Evolutionary conservation across 2,888 invertebrate genomes (phyloP), one percentile per base, ranked within the genome.

Genomic region (Tipula confusa): DNA sequence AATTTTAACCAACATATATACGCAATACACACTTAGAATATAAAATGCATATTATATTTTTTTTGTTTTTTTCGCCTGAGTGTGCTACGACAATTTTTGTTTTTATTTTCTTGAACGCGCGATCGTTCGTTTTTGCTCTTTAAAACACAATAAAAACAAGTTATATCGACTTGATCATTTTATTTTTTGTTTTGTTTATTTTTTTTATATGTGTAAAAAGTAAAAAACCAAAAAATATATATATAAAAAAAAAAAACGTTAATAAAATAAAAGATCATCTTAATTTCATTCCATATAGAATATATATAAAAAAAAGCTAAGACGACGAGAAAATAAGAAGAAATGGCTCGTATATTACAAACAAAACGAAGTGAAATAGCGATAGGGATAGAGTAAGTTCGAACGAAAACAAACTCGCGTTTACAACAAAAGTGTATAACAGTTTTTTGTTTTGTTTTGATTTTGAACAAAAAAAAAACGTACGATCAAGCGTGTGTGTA

Each of bases 241-340:
- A 11, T 7, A 24, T 64, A 64, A 64, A 24, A 64, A 24, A 64
- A 64, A 64, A 64, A 64, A 64, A 64, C 64, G 24, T 2, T 24
- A 24, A 24, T 64, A 64, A 64, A 24, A 64, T 64, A 64, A 64
- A 64, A 64, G 64, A 64, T 64, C 64, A 64, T 64, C 64, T 64
- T 9, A 64, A 64, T 64, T 64, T 64, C 64, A 24, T 64, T 64
- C 64, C n/a, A n/a, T 64, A 24, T 5, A 64, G 64, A 64, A 64
- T 24, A 64, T n/a, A n/a, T n/a, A n/a, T 24, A 18, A 24, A 64
- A 64, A 24, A 33, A 33, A 33, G 11, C 11, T 24, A 64, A 64
- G 48, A 24, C 7, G 24, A 11, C n/a, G n/a, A n/a, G n/a, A 24
- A 11, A 24, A n/a, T 18, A 64, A 24, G 18, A 64, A 64, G 64